Evolutionary conservation across 1,140 invertebrate genomes (phyloP), one percentile per base, ranked within the genome.

Genomic region (Formica selysi): DNA sequence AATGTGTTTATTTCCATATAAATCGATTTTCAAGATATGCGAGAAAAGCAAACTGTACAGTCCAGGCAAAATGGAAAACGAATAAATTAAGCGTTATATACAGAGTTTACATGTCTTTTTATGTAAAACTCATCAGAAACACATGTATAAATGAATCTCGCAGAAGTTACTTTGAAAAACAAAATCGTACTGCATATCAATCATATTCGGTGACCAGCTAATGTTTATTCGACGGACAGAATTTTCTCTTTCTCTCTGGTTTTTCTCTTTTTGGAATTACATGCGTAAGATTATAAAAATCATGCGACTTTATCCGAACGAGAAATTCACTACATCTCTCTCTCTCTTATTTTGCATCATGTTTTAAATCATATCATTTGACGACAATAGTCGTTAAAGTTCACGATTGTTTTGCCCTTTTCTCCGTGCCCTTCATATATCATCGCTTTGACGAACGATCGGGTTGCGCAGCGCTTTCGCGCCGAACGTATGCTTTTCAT

Each of bases 21-120:
- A 83, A 83, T 83, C 79, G 79, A 83, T 83, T 83, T 74, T 74
- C 54, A 83, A 83, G 71, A 54, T 83, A 48, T 41, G 48, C 44
- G 67, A 73, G 36, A 41, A 74, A 48, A 29, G 51, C 8, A 44
- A 22, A 29, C 11, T 32, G 11, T 32, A 11, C 29, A 29, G 11
- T 61, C 7, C 68, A 73, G 68, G 26, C 68, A 26, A 59, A 32
- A 26, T 7, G 29, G 19, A 38, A 48, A 73, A 73, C 26, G 38
- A 74, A 7, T 80, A 57, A 70, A 68, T 80, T 57, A 44, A 74
- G n/a, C 67, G 29, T 26, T 38, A 51, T 41, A 38, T 73, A 44
- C 54, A 38, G 29, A 68, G 38, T 73, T 16, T 44, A 68, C 57
- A 62, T 83, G 79, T 32, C 16, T 19, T 61, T 73, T 59, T 41